Percentiles rank a stretch among this genome's conserved stretches.
Evolutionary conservation across 2,113 vertebrate genomes (phyloP).

Genomic region (Chamaea fasciata): DNA sequence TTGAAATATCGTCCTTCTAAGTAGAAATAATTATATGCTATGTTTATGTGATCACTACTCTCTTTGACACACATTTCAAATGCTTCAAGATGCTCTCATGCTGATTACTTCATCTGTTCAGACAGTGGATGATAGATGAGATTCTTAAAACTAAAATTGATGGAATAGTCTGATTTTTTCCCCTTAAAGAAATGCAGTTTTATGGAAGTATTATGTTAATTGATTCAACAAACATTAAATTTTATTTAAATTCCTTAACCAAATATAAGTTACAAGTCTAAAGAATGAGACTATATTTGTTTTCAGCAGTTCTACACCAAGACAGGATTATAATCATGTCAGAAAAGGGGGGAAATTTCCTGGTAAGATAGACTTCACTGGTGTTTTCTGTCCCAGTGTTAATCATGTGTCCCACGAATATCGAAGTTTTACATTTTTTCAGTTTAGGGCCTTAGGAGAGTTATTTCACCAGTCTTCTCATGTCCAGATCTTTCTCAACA

Average conservation of each 20-base stretch:
- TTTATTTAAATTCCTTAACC: not conserved
- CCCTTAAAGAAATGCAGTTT: not conserved
- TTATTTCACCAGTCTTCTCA: not conserved
- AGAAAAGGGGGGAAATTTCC: not conserved
- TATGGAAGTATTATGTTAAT: not conserved
- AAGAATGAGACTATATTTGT: not conserved
- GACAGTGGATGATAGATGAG: not conserved
- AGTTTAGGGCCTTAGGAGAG: not conserved
- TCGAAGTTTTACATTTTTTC: not conserved
- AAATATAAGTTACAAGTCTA: not conserved
- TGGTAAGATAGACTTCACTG: not conserved
- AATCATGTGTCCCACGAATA: not conserved
- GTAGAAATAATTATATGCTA: not conserved
- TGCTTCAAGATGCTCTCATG: not conserved
- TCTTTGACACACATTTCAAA: not conserved
- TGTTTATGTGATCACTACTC: not conserved
- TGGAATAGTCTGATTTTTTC: not conserved
- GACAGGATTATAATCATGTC: not conserved
- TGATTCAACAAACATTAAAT: not conserved
- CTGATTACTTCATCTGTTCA: not conserved
- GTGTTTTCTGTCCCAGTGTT: not conserved
- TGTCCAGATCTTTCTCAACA: not conserved
- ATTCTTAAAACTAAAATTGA: not conserved
- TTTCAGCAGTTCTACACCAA: not conserved
- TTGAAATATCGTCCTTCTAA: not conserved